Base-by-base conservation (phyloP, 2,113 vertebrate genomes). In the Scatophagus argus region DNA sequence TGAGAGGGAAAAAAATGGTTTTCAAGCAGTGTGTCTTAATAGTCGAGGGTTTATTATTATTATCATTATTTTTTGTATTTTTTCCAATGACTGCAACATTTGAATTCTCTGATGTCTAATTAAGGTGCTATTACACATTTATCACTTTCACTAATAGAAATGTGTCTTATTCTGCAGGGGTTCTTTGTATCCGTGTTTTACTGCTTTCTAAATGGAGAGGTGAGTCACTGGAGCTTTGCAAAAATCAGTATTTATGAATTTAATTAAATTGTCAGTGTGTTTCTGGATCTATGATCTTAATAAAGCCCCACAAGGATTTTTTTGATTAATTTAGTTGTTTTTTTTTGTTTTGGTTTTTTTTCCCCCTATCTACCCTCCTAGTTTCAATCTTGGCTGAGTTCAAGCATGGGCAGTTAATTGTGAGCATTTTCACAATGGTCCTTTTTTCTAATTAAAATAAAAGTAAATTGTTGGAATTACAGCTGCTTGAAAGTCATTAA, bases 101-200 rank as follows among this genome's bases (percentile, higher is more conserved):
- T 55, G 17, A 67, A 58, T 55, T 39, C 16, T 73, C 25, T 72
- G 36, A 32, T 44, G n/a, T 73, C 16, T 47, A 58, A 83, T 68
- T 79, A 27, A 55, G 14, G 0, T 23, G 14, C 3, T 3, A 41
- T 61, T 31, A 34, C n/a, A 76, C 41, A 51, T 78, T 39, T 39
- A 62, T 21, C 14, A 21, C 44, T 34, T 36, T 25, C 73, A 60
- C 83, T 52, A 34, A 87, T 49, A 38, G 19, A 49, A 59, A 43
- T 92, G 34, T 73, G 66, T 36, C 27, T 83, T 93, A 16, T 73
- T 94, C 94, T 84, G 21, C 94, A 99, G 98, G 98, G 98, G 17
- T 99, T 99, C 93, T 99, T 99, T 77, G 98, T 99, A 71, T 99
- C 98, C 7, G 97, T 99, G 73, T 99, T 99, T 95, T 99, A 99